Percentiles rank a stretch among this genome's conserved stretches.
Evolutionary conservation across 2,113 vertebrate species (phyloP).

Genomic region (Catharus minimus): DNA sequence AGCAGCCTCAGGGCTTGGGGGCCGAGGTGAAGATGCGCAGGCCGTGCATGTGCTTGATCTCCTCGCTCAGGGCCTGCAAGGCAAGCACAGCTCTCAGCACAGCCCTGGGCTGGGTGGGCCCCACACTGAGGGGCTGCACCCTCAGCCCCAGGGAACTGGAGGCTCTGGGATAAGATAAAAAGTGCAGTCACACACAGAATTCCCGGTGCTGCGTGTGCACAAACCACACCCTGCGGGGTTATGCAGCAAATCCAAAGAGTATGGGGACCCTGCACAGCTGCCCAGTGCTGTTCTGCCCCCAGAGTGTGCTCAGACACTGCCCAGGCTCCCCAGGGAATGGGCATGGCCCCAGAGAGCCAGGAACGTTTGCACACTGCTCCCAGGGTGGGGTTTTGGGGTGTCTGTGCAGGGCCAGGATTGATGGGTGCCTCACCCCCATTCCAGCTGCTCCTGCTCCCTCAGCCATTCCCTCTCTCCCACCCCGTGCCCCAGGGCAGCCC

Average conservation of each 20-base stretch:
- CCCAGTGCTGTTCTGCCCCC: too few species aligned
- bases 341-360: too few species aligned
- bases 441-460: too few species aligned
- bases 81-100: not conserved
- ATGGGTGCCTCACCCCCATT: too few species aligned
- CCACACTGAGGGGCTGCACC: not conserved
- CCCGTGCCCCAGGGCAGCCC: slow-evolving; percentile 62
- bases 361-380: too few species aligned
- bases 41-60: slow-evolving; percentile 71
- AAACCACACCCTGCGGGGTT: not conserved
- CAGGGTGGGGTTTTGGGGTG: too few species aligned
- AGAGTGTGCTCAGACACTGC: too few species aligned
- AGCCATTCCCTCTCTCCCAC: too few species aligned
- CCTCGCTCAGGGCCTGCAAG: slow-evolving; percentile 56
- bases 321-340: too few species aligned
- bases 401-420: too few species aligned
- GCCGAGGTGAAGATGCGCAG: slow-evolving; percentile 71
- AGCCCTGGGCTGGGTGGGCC: not conserved
- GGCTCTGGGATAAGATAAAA: not conserved
- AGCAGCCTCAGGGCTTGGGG: slow-evolving; percentile 33
- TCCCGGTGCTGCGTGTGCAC: not conserved
- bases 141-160: not conserved
- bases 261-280: too few species aligned
- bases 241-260: too few species aligned
- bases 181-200: not conserved